Conservation (phyloP, 2,797 vertebrate genomes). For the Pithecia hirsuta region DNA sequence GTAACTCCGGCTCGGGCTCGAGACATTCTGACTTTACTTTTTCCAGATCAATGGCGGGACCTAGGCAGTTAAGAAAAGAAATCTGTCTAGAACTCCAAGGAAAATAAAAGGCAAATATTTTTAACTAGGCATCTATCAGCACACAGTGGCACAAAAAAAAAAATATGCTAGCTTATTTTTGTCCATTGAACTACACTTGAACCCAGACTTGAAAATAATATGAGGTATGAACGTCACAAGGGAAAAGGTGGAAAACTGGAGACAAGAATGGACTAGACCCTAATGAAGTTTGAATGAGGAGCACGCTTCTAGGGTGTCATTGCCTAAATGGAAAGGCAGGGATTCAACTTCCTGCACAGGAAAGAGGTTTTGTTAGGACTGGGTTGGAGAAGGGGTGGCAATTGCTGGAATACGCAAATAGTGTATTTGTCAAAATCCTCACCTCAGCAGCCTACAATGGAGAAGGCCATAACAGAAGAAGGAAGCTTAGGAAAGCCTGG, state of each 20-base stretch:
- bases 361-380: not conserved
- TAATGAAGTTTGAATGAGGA: slow-evolving; percentile 9
- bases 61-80: slow-evolving; percentile 88
- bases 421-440: not conserved
- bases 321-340: not conserved
- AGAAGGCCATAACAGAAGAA: not conserved
- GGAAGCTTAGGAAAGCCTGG: not conserved
- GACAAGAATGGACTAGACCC: slow-evolving; percentile 52
- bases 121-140: slow-evolving; percentile 77
- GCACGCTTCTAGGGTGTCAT: not conserved
- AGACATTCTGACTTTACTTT: slow-evolving; percentile 88
- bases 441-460: not conserved
- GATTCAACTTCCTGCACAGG: slow-evolving; percentile 24
- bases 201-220: slow-evolving; percentile 53
- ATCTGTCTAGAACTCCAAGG: slow-evolving; percentile 86
- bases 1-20: slow-evolving; percentile 88
- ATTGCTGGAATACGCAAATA: not conserved
- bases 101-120: slow-evolving; percentile 82
- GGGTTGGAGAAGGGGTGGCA: not conserved
- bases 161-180: slow-evolving; percentile 57
- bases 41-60: slow-evolving; percentile 89
- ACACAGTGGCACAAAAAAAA: slow-evolving; percentile 67
- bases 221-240: slow-evolving; percentile 7
- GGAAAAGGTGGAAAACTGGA: slow-evolving; percentile 29
- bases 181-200: slow-evolving; percentile 57